Percentiles rank a stretch among this genome's conserved stretches.
Evolutionary conservation across 2,797 vertebrate species (phyloP).

Genomic region (Hydrocynus forskahlii): DNA sequence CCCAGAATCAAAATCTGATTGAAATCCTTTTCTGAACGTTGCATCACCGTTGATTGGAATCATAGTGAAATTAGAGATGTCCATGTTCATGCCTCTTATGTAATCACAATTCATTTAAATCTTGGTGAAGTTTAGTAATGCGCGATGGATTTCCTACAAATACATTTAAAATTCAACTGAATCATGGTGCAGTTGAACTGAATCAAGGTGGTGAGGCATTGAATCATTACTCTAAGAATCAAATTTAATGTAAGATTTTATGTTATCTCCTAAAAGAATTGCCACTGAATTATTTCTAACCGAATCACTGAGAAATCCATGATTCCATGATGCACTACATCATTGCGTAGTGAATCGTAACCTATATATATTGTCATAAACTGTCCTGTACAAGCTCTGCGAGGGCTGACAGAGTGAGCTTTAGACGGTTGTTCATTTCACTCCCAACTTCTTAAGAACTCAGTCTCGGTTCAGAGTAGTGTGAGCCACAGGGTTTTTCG

Average conservation of each 20-base stretch:
- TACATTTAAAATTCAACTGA: not conserved
- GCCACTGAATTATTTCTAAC: too few species aligned
- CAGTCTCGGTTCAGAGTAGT: not conserved
- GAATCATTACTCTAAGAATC: too few species aligned
- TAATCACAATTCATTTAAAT: not conserved
- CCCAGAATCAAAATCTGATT: not conserved
- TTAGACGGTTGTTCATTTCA: not conserved
- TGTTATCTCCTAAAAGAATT: too few species aligned
- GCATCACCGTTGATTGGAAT: not conserved
- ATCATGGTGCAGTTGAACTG: not conserved
- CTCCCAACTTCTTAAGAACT: constrained; percentile 21
- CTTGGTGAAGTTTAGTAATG: not conserved
- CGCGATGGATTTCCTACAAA: not conserved
- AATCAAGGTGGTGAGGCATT: too few species aligned
- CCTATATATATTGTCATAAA: too few species aligned
- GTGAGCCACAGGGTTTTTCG: constrained; percentile 11
- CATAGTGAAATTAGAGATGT: not conserved
- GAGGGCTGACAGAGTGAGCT: not conserved
- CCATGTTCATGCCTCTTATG: too few species aligned
- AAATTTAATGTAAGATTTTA: too few species aligned
- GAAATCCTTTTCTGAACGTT: not conserved
- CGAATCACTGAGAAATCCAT: too few species aligned
- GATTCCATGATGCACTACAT: too few species aligned
- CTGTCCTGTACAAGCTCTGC: too few species aligned
- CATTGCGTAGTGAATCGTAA: too few species aligned